Conservation (phyloP, 1,140 invertebrate species). For the Calosoma granatense region DNA sequence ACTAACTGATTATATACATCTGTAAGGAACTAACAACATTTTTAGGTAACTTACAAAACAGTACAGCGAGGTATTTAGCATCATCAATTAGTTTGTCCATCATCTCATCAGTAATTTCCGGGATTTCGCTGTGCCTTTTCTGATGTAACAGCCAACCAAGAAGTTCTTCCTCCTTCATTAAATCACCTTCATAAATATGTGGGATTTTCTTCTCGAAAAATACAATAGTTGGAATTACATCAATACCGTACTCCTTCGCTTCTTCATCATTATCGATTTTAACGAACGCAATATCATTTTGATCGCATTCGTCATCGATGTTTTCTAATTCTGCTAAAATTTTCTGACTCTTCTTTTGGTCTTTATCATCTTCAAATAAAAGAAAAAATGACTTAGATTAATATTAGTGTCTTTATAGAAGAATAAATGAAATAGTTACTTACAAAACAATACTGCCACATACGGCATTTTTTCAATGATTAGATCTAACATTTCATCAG, state of each 20-base stretch:
- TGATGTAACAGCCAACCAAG: slow-evolving; percentile 82
- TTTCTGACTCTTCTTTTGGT: slow-evolving; percentile 84
- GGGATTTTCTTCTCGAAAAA: slow-evolving; percentile 83
- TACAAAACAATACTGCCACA: slow-evolving; percentile 83
- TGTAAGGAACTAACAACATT: not conserved
- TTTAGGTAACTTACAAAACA: slow-evolving; percentile 61
- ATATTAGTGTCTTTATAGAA: not conserved
- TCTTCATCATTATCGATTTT: slow-evolving; percentile 84
- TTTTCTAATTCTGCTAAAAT: slow-evolving; percentile 80
- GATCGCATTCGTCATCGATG: slow-evolving; percentile 89
- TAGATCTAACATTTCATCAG: slow-evolving; percentile 88
- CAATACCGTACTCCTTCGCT: slow-evolving; percentile 83
- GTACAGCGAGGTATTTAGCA: slow-evolving; percentile 67
- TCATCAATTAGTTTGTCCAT: slow-evolving; percentile 81
- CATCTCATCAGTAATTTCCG: slow-evolving; percentile 89
- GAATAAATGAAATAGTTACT: slow-evolving; percentile 36
- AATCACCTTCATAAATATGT: slow-evolving; percentile 81
- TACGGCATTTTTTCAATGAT: slow-evolving; percentile 80
- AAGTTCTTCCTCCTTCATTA: slow-evolving; percentile 84
- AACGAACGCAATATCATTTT: slow-evolving; percentile 85
- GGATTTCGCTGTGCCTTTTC: slow-evolving; percentile 82
- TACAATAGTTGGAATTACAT: slow-evolving; percentile 66
- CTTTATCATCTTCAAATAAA: slow-evolving; percentile 69
- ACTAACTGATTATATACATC: slow-evolving; percentile 15
- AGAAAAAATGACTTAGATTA: not conserved